Evolutionary conservation across 2,113 vertebrate species (phyloP).

Genomic region (Arvicanthis niloticus): DNA sequence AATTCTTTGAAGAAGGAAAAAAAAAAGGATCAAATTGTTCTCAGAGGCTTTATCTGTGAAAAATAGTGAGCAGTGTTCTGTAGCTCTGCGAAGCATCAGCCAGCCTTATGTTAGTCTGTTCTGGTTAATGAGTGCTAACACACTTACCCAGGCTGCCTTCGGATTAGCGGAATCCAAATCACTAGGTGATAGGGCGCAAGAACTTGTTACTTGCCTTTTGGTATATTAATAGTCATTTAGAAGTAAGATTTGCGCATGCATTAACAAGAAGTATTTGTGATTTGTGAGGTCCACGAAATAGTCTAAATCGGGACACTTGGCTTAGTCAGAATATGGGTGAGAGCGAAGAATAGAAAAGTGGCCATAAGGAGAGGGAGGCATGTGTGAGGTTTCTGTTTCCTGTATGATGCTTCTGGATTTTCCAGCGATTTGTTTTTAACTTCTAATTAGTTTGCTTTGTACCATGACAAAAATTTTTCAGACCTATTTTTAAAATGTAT

Average conservation of each 20-base stretch:
- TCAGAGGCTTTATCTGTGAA: not conserved
- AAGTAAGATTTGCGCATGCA: not conserved
- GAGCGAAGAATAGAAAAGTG: not conserved
- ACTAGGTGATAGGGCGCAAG: not conserved
- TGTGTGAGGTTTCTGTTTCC: not conserved
- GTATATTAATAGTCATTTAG: not conserved
- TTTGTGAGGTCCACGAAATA: not conserved
- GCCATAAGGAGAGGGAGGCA: not conserved
- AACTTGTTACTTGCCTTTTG: not conserved
- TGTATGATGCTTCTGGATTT: not conserved
- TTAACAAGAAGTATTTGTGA: not conserved
- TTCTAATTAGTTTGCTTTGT: constrained; percentile 2
- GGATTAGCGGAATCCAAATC: not conserved
- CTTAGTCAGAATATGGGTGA: not conserved
- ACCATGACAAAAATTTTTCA: not conserved
- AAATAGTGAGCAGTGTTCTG: too few species aligned
- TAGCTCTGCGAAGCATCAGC: not conserved
- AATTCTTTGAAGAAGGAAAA: not conserved
- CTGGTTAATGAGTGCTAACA: not conserved
- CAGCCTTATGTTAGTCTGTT: not conserved
- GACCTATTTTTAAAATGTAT: not conserved
- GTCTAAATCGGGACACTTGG: not conserved
- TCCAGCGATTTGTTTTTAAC: not conserved
- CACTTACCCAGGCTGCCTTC: not conserved
- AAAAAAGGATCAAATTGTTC: not conserved